Evolutionary conservation across 2,888 invertebrate genomes (phyloP), one percentile per base, ranked within the genome.

Genomic region (Biston stratarius): DNA sequence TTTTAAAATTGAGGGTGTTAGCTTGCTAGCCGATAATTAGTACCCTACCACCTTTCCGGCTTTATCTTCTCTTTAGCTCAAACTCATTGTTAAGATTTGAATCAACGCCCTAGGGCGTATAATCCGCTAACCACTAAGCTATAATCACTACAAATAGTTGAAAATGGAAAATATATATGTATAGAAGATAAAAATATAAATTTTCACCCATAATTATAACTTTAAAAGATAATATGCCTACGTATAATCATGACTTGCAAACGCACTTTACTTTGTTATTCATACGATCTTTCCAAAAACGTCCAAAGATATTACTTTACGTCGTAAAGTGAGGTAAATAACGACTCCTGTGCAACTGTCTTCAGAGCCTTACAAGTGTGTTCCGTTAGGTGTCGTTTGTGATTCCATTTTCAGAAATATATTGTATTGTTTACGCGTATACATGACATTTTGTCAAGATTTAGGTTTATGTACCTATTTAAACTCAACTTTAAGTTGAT

Each of bases 331-430:
- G 76, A 74, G 76, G 70, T 77, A 78, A 79, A 74, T 79, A 76
- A 82, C 74, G 78, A 83, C 80, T 77, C 79, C 77, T 72, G 78
- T 79, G 78, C 79, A 76, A 65, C 79, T 83, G 79, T 83, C 83
- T 78, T 80, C 15, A 55, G 72, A 75, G 75, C 83, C 82, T 79
- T 86, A 83, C 74, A 78, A 73, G 81, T 76, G 57, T 58, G 72
- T 79, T 76, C 85, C 84, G 85, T 84, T 84, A 85, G 76, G 71
- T 74, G 45, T 60, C 51, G 33, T 61, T 56, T 61, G 59, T 14
- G 15, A 38, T n/a, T 60, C 60, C 60, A 51, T 61, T 34, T 60
- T 64, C 48, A 55, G 55, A 65, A 36, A 14, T n/a, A 38, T 47
- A 56, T 49, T 60, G 56, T 44, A 65, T 65, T 64, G 59, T 59